Evolutionary conservation across 1,140 invertebrate species (phyloP), one percentile per base, ranked within the genome.

Genomic region (Drosophila gunungcola): DNA sequence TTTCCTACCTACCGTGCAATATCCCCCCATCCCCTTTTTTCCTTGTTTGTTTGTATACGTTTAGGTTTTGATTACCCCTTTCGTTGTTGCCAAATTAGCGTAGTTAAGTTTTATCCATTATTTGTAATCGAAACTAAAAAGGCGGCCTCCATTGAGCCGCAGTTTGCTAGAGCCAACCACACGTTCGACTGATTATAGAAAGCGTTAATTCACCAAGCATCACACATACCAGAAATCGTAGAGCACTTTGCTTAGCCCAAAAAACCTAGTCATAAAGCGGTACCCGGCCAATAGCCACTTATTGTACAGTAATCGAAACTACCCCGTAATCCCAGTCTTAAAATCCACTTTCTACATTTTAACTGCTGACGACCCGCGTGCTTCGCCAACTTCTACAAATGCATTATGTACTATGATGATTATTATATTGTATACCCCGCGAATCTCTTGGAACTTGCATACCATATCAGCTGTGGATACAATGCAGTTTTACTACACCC

Each of bases 51-150:
- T 51, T 62, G 27, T 74, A 55, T 72, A 61, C 34, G 53, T 72
- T 73, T 63, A 46, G 58, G 53, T 72, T 73, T 63, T 51, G 58
- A 70, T 61, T 55, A 25, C 68, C 34, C 21, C 52, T 67, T 85
- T 75, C 78, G 74, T 85, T 85, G 83, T 88, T 86, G 83, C 83
- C 83, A 86, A 86, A 86, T 86, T 86, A 86, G 79, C 83, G 52
- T 80, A 88, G 74, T 73, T 86, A 88, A 88, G 83, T 86, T 86
- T 83, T 76, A 86, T 64, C 63, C 52, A 58, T 85, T 61, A 56
- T 58, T 61, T 60, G 43, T 38, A 42, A 42, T 58, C 32, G 43
- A 64, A 38, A 16, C 54, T 16, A 3, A 52, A 3, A 52, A 16
- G n/a, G 25, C 51, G 54, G 38, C 25, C 25, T 12, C 38, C 42